phyloP scores from a whole-genome alignment of 2,888 invertebrate genomes.

The Sacculina carcini region DNA sequence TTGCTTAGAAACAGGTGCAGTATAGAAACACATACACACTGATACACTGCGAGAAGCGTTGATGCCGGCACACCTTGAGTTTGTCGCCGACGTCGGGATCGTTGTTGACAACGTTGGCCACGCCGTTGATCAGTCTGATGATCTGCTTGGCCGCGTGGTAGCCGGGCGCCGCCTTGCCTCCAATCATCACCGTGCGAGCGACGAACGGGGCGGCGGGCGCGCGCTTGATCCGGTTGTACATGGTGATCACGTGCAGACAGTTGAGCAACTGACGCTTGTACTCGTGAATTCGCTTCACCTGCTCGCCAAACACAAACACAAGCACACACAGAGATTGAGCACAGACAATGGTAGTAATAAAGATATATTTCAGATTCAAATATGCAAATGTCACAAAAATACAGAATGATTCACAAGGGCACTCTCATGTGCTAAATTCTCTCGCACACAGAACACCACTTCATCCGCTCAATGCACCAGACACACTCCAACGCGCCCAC shows the following conservation, averaged over 20 bases:
- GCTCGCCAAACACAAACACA: slow-evolving; percentile 5
- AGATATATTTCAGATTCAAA: no score
- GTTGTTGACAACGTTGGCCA: slow-evolving; percentile 79
- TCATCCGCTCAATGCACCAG: no score
- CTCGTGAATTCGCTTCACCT: slow-evolving; percentile 88
- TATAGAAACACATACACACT: no score
- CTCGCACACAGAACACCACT: no score
- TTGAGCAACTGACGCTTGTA: slow-evolving; percentile 94
- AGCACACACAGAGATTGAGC: no score
- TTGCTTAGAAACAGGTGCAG: no score
- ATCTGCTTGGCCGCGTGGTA: slow-evolving; percentile 96
- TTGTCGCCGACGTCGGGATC: slow-evolving; percentile 92
- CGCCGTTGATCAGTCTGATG: slow-evolving; percentile 78
- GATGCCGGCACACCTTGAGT: slow-evolving; percentile 34
- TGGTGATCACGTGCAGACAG: slow-evolving; percentile 72
- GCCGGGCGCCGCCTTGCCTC: slow-evolving; percentile 91
- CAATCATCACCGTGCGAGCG: slow-evolving; percentile 88
- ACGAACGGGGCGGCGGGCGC: slow-evolving; percentile 56
- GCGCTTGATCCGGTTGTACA: slow-evolving; percentile 91
- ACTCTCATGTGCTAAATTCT: no score
- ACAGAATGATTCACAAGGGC: no score
- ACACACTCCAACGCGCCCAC: no score
- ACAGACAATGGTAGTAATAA: no score
- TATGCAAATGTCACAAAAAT: no score
- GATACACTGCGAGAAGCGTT: no score